Evolutionary conservation across 2,113 vertebrate genomes (phyloP).

Genomic region (Ancistrus triradiatus): DNA sequence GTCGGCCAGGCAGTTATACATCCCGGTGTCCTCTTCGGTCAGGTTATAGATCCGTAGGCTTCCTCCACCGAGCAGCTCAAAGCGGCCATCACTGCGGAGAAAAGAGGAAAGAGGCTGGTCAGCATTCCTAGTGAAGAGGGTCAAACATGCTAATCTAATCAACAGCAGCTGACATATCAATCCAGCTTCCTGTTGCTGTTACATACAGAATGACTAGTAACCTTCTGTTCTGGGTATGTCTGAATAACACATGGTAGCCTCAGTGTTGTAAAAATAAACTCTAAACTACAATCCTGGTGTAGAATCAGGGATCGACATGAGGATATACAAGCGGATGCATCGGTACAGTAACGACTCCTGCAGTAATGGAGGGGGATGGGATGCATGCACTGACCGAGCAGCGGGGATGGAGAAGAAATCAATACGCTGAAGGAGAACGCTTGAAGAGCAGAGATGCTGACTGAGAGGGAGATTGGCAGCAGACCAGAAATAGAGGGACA

Average conservation of each 20-base stretch:
- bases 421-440: constrained; percentile 45
- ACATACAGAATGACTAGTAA: neutral
- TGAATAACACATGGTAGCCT: too few species aligned
- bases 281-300: too few species aligned
- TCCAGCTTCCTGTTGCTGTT: constrained; percentile 3
- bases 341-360: constrained; percentile 25
- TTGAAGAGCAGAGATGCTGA: neutral
- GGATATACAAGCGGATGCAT: too few species aligned
- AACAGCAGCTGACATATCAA: neutral
- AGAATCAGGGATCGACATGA: too few species aligned
- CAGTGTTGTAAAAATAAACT: too few species aligned
- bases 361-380: neutral
- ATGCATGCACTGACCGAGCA: too few species aligned
- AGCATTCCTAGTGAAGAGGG: constrained; percentile 20
- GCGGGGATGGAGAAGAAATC: too few species aligned
- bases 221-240: too few species aligned
- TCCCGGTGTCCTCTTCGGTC: constrained; percentile 74
- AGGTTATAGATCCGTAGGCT: constrained; percentile 77
- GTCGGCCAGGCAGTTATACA: constrained; percentile 80
- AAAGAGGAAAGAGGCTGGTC: constrained; percentile 9
- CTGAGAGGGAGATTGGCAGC: neutral
- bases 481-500: neutral
- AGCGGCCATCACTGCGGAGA: constrained; percentile 67
- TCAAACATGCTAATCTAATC: constrained; percentile 2
- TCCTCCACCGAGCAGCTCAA: constrained; percentile 76